Evolutionary conservation across 2,113 vertebrate genomes (phyloP).

Genomic region (Platycercus adscitus): DNA sequence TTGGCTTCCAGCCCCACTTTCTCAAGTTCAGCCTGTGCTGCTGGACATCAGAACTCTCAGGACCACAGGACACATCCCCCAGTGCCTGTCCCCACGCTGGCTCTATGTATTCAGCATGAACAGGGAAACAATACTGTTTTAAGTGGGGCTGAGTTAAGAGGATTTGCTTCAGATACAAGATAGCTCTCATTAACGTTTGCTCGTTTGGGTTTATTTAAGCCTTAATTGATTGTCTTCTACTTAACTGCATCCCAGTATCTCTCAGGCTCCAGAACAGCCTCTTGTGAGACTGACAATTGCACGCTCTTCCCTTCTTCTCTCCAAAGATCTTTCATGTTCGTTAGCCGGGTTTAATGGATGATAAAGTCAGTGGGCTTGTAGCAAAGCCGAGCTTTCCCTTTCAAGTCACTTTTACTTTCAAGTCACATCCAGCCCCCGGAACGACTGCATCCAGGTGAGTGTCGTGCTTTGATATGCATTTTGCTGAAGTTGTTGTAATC

Average conservation of each 20-base stretch:
- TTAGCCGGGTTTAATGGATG: not conserved
- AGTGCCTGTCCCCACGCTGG: rapidly evolving
- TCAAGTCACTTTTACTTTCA: not conserved
- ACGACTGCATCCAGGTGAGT: not conserved
- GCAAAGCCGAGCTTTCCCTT: not conserved
- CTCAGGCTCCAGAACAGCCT: not conserved
- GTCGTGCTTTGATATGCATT: not conserved
- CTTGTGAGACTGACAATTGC: not conserved
- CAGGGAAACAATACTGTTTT: not conserved
- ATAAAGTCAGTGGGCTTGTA: not conserved
- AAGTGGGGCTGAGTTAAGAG: constrained; percentile 27
- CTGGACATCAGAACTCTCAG: not conserved
- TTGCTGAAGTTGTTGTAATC: not conserved
- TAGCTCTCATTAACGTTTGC: constrained; percentile 37
- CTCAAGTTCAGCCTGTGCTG: not conserved
- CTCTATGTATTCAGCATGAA: not conserved
- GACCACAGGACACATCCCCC: not conserved
- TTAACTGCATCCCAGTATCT: constrained; percentile 12
- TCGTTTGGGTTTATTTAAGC: constrained; percentile 57
- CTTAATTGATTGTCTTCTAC: constrained; percentile 49
- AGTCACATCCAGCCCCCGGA: not conserved
- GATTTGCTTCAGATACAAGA: constrained; percentile 38
- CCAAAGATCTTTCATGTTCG: not conserved
- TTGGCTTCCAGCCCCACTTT: not conserved
- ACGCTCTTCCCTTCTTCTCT: not conserved